Percentiles rank a stretch among this genome's conserved stretches.
These are phyloP conservation scores for Drosophila neutralis DNA, from an alignment of 2,888 invertebrate genomes.

Conservation along the genomic window DNA sequence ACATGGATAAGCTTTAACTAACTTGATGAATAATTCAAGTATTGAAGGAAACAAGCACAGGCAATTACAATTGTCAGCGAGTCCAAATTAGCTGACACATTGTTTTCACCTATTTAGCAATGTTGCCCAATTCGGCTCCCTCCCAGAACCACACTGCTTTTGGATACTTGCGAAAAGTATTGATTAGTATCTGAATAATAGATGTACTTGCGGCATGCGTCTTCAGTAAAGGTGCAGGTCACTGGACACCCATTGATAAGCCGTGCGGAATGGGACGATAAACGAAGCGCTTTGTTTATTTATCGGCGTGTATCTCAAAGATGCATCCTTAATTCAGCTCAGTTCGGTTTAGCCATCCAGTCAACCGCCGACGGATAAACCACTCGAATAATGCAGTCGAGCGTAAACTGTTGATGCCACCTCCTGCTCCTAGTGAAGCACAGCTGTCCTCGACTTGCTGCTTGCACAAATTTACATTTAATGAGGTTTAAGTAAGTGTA, in stretches of 20 bases:
- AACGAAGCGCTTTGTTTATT: constrained; percentile 61
- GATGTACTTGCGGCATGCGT: constrained; percentile 48
- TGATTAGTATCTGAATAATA: constrained; percentile 72
- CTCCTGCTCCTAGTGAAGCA: not conserved
- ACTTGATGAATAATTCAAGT: constrained; percentile 61
- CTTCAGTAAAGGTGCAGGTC: constrained; percentile 5
- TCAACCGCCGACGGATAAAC: constrained; percentile 43
- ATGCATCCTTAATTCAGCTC: constrained; percentile 37
- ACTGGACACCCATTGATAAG: constrained; percentile 30
- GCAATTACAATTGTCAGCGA: constrained; percentile 62
- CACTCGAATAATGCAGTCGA: constrained; percentile 67
- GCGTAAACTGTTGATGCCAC: constrained; percentile 68
- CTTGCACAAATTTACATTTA: constrained; percentile 73
- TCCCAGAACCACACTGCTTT: not conserved
- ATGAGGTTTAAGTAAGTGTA: constrained; percentile 69
- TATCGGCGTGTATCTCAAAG: constrained; percentile 54
- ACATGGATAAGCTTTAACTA: constrained; percentile 28
- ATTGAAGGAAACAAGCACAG: constrained; percentile 22
- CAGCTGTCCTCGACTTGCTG: constrained; percentile 32
- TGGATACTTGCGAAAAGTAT: constrained; percentile 61
- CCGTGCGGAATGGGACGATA: constrained; percentile 23
- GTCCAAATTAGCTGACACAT: constrained; percentile 52
- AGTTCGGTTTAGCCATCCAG: constrained; percentile 16
- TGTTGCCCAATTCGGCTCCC: constrained; percentile 1
- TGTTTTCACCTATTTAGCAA: constrained; percentile 58